phyloP scores from a whole-genome alignment of 2,113 vertebrate genomes.

The Syngnathus typhle region DNA sequence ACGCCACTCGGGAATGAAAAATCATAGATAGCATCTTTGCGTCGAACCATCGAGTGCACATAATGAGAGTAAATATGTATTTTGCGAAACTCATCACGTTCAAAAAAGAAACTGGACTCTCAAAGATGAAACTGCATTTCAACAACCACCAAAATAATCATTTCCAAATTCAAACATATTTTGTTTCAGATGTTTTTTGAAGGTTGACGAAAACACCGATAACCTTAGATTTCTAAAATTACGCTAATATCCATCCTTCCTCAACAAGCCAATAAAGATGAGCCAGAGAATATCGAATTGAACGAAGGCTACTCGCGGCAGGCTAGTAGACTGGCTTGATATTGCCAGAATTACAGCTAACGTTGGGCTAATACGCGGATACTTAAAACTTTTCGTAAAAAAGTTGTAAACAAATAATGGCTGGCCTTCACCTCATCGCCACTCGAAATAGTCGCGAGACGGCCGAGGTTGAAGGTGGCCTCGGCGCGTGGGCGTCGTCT shows the following conservation, averaged over 20 bases:
- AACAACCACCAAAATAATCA: no score
- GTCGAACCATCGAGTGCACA: background rate
- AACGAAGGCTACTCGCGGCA: no score
- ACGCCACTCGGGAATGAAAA: background rate
- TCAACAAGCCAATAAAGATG: no score
- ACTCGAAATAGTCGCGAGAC: slow-evolving; percentile 44
- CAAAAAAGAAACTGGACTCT: background rate
- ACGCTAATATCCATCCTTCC: no score
- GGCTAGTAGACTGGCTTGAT: no score
- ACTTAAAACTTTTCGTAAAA: background rate
- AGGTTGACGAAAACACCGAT: no score
- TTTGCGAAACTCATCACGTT: background rate
- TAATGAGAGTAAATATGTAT: background rate
- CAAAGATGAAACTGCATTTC: background rate
- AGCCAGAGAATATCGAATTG: no score
- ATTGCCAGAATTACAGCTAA: background rate
- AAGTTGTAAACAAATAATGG: slow-evolving; percentile 1
- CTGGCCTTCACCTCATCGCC: slow-evolving; percentile 15
- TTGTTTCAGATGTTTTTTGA: no score
- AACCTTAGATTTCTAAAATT: no score
- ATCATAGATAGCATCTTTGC: background rate
- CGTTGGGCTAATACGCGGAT: background rate
- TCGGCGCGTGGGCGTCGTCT: slow-evolving; percentile 30
- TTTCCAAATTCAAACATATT: no score
- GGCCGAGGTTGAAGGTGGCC: slow-evolving; percentile 42